These are phyloP conservation scores for Schizothorax lantsangensis DNA, from an alignment of 2,797 vertebrate species.

Conservation along the genomic window DNA sequence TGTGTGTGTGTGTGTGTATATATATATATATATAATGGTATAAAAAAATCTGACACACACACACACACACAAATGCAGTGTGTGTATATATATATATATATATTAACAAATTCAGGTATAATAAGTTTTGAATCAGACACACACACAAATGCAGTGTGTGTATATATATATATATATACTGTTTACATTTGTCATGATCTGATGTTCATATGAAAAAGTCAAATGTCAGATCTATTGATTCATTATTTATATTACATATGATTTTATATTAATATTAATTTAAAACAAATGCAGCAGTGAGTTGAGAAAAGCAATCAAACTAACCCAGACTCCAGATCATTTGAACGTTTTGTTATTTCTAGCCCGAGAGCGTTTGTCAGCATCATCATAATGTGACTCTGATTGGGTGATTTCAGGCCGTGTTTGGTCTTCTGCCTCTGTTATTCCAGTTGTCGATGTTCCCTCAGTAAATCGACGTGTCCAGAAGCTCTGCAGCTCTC, in stretches of 20 bases:
- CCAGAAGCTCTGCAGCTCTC: not conserved
- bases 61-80: no score
- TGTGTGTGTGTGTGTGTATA: no score
- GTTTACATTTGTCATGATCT: not conserved
- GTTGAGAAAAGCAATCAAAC: not conserved
- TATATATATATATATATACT: not conserved
- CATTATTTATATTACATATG: no score
- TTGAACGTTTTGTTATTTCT: not conserved
- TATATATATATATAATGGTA: no score
- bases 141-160: no score
- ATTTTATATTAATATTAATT: no score
- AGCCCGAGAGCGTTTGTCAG: not conserved
- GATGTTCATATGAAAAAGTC: not conserved
- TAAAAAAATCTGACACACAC: no score
- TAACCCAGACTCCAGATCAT: not conserved
- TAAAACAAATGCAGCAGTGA: not conserved
- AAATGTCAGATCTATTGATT: not conserved
- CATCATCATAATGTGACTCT: not conserved
- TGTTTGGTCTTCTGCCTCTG: not conserved
- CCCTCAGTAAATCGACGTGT: not conserved
- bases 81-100: not conserved
- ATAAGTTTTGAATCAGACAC: no score
- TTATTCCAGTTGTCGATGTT: constrained; percentile 4
- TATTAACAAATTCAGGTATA: no score
- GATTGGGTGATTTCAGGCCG: not conserved